Evolutionary conservation across 2,797 vertebrate species (phyloP).

Genomic region (Botia kubotai): DNA sequence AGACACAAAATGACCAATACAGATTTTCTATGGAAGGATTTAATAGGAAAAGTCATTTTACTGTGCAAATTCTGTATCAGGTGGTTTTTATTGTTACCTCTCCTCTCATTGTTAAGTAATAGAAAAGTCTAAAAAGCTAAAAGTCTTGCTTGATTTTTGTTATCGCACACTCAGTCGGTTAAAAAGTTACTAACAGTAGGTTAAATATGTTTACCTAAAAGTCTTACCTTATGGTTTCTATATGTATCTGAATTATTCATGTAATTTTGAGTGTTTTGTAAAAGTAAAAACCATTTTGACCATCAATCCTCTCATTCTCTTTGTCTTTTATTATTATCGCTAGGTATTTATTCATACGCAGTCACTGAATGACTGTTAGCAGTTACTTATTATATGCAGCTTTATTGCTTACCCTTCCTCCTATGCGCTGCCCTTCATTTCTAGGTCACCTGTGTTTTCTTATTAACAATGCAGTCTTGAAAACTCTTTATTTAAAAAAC

Average conservation of each 20-base stretch:
- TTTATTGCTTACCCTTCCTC: constrained; percentile 31
- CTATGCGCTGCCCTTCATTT: constrained; percentile 24
- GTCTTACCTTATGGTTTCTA: too few relatives aligned
- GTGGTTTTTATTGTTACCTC: neutral
- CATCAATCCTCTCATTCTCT: neutral
- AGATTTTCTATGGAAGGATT: neutral
- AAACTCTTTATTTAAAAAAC: neutral
- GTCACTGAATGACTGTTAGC: neutral
- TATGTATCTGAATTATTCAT: neutral
- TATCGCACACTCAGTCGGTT: neutral
- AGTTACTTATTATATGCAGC: constrained; percentile 15
- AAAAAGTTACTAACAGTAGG: neutral
- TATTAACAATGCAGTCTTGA: constrained; percentile 23
- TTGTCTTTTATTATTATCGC: neutral
- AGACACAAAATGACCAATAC: neutral
- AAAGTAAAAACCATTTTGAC: neutral
- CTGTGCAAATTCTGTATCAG: neutral
- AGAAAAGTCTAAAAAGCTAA: neutral
- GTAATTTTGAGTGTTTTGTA: neutral
- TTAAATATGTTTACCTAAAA: neutral
- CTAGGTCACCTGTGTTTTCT: constrained; percentile 12
- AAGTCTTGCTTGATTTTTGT: neutral
- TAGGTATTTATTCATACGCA: neutral
- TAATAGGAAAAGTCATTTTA: neutral
- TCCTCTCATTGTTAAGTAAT: neutral